Conservation (phyloP, 2,113 vertebrate species). For the Parotia lawesii region DNA sequence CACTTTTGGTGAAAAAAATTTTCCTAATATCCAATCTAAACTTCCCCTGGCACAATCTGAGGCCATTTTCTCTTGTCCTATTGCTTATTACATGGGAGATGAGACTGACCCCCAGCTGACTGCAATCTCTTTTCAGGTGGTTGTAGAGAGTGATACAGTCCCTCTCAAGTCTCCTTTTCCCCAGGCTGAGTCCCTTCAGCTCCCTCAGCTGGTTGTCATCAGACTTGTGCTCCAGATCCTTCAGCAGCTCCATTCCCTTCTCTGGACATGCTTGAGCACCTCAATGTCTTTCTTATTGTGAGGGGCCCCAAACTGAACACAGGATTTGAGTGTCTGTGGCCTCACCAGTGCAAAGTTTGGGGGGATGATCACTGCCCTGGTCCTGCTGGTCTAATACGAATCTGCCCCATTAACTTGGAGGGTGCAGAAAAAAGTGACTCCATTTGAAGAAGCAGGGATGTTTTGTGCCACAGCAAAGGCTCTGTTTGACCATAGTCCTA, state of each 20-base stretch:
- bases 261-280: not conserved
- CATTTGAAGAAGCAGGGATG: not conserved
- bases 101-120: not conserved
- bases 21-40: not conserved
- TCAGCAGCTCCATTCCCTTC: not conserved
- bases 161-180: not conserved
- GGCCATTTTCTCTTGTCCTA: not conserved
- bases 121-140: not conserved
- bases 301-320: not conserved
- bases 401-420: not conserved
- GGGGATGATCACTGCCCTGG: rapidly evolving
- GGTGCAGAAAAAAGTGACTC: too few species aligned
- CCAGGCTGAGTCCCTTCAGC: not conserved
- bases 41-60: not conserved
- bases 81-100: not conserved
- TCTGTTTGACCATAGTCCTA: not conserved
- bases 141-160: not conserved
- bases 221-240: not conserved
- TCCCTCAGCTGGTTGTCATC: not conserved
- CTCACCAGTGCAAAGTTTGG: not conserved
- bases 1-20: not conserved
- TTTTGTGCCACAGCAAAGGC: not conserved
- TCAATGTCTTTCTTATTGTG: not conserved
- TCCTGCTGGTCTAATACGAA: not conserved
- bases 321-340: not conserved